Evolutionary conservation across 2,888 invertebrate genomes (phyloP), one percentile per base, ranked within the genome.

Genomic region (Drosophila lutescens): DNA sequence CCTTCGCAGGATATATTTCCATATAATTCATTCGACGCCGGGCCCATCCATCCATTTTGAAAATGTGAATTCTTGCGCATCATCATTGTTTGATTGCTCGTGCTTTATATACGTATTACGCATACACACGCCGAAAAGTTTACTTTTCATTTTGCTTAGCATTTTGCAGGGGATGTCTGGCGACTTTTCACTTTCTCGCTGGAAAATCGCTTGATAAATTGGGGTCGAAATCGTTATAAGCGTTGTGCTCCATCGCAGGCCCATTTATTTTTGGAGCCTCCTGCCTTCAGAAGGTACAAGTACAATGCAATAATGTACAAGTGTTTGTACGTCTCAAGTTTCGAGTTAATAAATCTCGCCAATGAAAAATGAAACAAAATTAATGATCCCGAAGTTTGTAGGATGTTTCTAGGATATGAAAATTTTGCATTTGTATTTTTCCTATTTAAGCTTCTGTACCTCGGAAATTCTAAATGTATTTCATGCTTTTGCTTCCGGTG

Each of bases 51-150:
- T 79, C 69, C 86, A 88, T 88, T 89, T 86, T 80, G 76, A 83
- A 84, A 89, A 78, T 88, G 89, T 88, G 87, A 88, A 89, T 88
- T 88, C 88, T 88, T 89, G 88, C 86, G 86, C 86, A 89, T 90
- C 90, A 90, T 90, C 90, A 90, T 89, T 89, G 90, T 85, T 88
- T 89, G 89, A 90, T 89, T 80, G 82, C 74, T 90, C 81, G 85
- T 89, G 79, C 83, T 79, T 82, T 89, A 85, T 88, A 55, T 89
- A 83, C 44, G 34, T 56, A 55, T 53, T 89, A 83, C 44, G 34
- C 54, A 55, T 53, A 55, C 30, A 41, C 15, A 57, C 51, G 17
- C 43, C 58, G 38, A 32, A 59, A 77, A 79, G 70, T 78, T 77
- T 88, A 71, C 77, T 81, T 79, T 76, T 74, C 65, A 78, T 73